These are phyloP conservation scores for Tethya wilhelma DNA, from an alignment of 37 sponge, comb jelly and placozoan genomes.

Conservation along the genomic window DNA sequence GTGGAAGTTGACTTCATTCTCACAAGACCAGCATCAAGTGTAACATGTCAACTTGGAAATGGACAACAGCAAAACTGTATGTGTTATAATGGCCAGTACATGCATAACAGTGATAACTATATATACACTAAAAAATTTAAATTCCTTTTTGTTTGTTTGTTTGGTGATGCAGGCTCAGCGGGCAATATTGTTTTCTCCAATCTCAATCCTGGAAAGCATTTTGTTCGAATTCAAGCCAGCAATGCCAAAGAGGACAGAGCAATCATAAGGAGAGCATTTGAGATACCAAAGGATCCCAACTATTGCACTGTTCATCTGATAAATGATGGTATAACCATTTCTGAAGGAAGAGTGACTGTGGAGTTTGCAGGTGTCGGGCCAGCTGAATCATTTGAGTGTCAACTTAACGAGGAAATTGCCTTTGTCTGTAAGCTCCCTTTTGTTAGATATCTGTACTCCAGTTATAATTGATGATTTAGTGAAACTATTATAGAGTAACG, in stretches of 20 bases:
- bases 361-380: slow-evolving; percentile 15
- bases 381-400: not conserved
- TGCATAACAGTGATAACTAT: too few species aligned
- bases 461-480: too few species aligned
- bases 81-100: too few species aligned
- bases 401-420: too few species aligned
- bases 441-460: too few species aligned
- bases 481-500: too few species aligned
- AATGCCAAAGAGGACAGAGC: not conserved
- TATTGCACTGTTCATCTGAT: slow-evolving; percentile 12
- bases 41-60: too few species aligned
- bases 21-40: too few species aligned
- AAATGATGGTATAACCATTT: not conserved
- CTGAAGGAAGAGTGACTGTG: not conserved
- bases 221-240: not conserved
- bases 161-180: not conserved
- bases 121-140: not conserved
- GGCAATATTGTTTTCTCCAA: not conserved
- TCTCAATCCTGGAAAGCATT: slow-evolving; percentile 1
- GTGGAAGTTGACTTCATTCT: slow-evolving; percentile 14
- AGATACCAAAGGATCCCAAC: not conserved
- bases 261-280: not conserved
- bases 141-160: not conserved
- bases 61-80: not conserved
- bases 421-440: too few species aligned